Percentiles rank a stretch among this genome's conserved stretches.
Conservation (phyloP, 2,797 vertebrate genomes). For the Neomorphus geoffroyi region DNA sequence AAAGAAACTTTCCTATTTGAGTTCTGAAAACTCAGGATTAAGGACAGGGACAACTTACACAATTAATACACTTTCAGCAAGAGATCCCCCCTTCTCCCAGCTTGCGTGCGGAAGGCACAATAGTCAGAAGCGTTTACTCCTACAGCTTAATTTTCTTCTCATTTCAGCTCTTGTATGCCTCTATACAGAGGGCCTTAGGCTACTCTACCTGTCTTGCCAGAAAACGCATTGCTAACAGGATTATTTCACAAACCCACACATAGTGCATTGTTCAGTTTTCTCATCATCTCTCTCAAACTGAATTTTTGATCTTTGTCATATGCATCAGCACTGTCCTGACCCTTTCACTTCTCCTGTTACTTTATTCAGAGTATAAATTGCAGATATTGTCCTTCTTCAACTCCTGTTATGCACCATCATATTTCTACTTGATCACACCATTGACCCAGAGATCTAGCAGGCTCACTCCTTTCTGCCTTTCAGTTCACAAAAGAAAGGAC, state of each 20-base stretch:
- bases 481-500: background rate
- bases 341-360: background rate
- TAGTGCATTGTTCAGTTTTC: background rate
- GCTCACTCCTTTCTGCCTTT: background rate
- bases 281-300: background rate
- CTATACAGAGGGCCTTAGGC: background rate
- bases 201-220: background rate
- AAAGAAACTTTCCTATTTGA: background rate
- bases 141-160: background rate
- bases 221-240: background rate
- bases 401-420: background rate
- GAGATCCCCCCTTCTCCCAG: background rate
- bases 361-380: background rate
- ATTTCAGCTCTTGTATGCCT: background rate
- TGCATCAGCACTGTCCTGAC: background rate
- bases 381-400: background rate
- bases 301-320: background rate
- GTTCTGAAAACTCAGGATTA: background rate
- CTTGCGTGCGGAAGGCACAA: background rate
- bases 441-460: background rate
- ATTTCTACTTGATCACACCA: background rate
- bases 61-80: background rate
- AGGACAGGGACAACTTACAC: background rate
- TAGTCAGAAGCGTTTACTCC: background rate
- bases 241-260: background rate